Conservation (phyloP, 2,797 vertebrate species). For the Bryconaethiops microstoma region DNA sequence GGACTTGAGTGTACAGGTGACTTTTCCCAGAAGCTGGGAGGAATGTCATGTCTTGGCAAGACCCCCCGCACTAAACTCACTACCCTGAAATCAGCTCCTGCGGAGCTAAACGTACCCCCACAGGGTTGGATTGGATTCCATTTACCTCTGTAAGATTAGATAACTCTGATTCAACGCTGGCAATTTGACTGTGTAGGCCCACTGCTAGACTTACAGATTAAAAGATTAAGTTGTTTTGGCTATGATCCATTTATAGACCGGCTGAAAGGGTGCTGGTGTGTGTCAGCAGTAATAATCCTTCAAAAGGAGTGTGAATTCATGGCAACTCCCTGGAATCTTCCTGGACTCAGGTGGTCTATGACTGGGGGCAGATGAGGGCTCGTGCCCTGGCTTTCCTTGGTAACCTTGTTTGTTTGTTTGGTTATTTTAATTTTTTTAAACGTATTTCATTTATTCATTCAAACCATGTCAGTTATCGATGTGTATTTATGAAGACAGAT, state of each 20-base stretch:
- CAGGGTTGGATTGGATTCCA: slow-evolving; percentile 8
- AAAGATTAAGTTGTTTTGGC: slow-evolving; percentile 34
- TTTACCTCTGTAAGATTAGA: slow-evolving; percentile 23
- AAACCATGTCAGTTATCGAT: slow-evolving; percentile 55
- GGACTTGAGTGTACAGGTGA: background rate
- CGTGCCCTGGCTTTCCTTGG: slow-evolving; percentile 26
- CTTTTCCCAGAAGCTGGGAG: background rate
- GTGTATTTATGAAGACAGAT: slow-evolving; percentile 69
- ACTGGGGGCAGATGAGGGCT: slow-evolving; percentile 59
- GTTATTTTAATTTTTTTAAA: background rate
- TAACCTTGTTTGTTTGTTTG: background rate
- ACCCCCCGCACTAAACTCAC: background rate
- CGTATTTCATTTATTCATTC: slow-evolving; percentile 62
- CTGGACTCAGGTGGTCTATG: slow-evolving; percentile 29
- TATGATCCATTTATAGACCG: slow-evolving; percentile 32
- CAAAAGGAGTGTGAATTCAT: slow-evolving; percentile 25
- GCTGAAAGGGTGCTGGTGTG: slow-evolving; percentile 26
- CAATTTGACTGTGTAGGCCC: slow-evolving; percentile 43
- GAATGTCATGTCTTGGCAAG: slow-evolving; percentile 4
- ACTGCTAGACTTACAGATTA: slow-evolving; percentile 24
- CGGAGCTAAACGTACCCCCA: slow-evolving; percentile 20
- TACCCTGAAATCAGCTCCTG: slow-evolving; percentile 14
- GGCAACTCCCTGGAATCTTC: slow-evolving; percentile 37
- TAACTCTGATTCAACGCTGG: slow-evolving; percentile 15
- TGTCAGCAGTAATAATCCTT: slow-evolving; percentile 31